Conservation (phyloP, 2,113 vertebrate species). For the Grantiella picta region DNA sequence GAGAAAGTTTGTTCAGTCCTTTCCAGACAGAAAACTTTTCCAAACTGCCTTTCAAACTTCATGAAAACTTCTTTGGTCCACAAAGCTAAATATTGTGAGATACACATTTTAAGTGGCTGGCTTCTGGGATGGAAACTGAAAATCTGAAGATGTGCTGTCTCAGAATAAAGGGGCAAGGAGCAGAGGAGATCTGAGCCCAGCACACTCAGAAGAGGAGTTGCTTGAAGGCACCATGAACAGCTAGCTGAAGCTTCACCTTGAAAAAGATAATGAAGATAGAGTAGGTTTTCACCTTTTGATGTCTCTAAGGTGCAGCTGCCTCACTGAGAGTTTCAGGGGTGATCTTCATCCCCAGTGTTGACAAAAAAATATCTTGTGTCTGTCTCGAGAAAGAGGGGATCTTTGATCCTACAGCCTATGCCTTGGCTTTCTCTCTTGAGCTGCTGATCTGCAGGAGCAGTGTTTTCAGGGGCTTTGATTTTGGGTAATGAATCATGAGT, state of each 20-base stretch:
- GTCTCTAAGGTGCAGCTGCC: not conserved
- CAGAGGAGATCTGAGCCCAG: not conserved
- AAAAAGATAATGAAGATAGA: not conserved
- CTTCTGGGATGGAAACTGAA: not conserved
- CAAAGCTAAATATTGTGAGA: not conserved
- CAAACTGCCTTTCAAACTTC: not conserved
- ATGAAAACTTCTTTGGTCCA: not conserved
- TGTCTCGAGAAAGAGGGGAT: not conserved
- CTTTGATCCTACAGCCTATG: not conserved
- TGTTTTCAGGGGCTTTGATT: not conserved
- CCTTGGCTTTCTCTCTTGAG: not conserved
- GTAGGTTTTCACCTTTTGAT: not conserved
- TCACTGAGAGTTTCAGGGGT: not conserved
- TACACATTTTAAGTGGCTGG: not conserved
- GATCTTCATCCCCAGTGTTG: not conserved
- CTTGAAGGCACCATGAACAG: not conserved
- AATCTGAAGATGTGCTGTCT: not conserved
- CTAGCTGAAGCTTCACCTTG: not conserved
- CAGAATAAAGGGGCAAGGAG: not conserved
- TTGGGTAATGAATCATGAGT: not conserved
- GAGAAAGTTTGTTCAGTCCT: not conserved
- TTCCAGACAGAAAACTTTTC: not conserved
- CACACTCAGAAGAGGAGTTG: not conserved
- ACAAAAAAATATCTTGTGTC: not conserved
- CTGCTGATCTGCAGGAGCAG: not conserved